Base-by-base conservation (phyloP, 2,888 invertebrate genomes). In the Nemotelus pantherinus region DNA sequence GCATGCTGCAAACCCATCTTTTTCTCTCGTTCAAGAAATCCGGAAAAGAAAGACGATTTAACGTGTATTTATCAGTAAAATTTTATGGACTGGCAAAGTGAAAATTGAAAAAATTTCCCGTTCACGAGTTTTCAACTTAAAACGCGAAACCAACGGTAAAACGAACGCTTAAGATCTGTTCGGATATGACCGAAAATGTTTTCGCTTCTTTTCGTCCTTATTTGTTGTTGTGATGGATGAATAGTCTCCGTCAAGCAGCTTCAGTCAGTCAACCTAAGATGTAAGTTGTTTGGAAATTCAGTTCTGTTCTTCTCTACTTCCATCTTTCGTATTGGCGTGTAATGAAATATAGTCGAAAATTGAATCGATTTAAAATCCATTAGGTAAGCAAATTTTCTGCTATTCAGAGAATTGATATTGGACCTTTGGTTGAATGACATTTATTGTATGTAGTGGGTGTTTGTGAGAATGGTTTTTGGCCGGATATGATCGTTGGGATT, bases 311-410 rank as follows among this genome's bases (percentile, higher is more conserved):
- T 64, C 43, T 64, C 43, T 4, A 64, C 25, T 39, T 41, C 25
- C 25, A 25, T 25, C 25, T 25, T 25, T 25, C 25, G 25, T 25
- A 25, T 25, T 5, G 44, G 25, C 47, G 39, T 64, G 64, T 47
- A 41, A 47, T n/a, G 47, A 39, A 5, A 67, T 44, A n/a, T n/a
- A 50, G 39, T 10, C 53, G 25, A 55, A 43, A 9, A 55, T 5
- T 45, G 67, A 71, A 55, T 65, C 43, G 55, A 71, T 71, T 71
- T 55, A 55, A 71, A 71, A 71, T 71, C 70, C 70, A 71, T 71
- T 71, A 71, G 70, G 45, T 4, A 71, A 6, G 43, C 57, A 55
- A 71, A 71, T 44, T 71, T 71, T 39, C 41, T 55, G 5, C 10
- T 71, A 3, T 41, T 39, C 25, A 68, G 53, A 48, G 68, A 41